Conservation (phyloP, 1,140 invertebrate genomes). For the Euglossa dilemma region DNA sequence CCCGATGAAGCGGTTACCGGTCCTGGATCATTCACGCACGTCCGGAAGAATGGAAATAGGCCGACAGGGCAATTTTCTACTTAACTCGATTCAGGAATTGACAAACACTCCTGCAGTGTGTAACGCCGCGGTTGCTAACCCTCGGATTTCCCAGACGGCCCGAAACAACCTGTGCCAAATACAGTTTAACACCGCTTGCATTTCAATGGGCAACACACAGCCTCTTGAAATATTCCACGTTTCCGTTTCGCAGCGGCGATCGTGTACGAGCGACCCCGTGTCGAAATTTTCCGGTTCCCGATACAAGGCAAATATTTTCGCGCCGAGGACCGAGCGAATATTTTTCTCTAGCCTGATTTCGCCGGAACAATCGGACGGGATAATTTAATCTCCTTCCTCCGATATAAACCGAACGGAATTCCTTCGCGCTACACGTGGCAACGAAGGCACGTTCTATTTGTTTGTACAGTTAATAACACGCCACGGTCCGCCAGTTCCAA, state of each 20-base stretch:
- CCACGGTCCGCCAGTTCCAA: not conserved
- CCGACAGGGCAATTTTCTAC: not conserved
- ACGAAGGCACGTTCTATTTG: not conserved
- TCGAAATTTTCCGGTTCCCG: not conserved
- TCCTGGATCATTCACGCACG: too few relatives aligned
- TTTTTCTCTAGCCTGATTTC: not conserved
- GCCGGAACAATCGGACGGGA: not conserved
- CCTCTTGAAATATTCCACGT: conserved; percentile 28
- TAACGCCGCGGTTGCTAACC: conserved; percentile 15
- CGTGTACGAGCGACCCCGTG: not conserved
- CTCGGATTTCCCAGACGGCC: conserved; percentile 39
- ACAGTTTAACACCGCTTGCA: conserved; percentile 35
- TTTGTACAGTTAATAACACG: not conserved
- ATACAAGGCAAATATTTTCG: conserved; percentile 1
- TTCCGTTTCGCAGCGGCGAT: not conserved
- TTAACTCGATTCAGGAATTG: conserved; percentile 22
- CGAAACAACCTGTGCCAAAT: conserved; percentile 34
- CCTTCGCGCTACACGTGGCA: not conserved
- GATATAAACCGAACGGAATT: not conserved
- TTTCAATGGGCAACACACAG: conserved; percentile 29
- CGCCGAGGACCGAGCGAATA: not conserved
- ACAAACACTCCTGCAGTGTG: conserved; percentile 5
- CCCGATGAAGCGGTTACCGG: not conserved
- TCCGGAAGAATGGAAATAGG: not conserved
- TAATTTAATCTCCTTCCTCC: not conserved